Evolutionary conservation across 1,140 invertebrate genomes (phyloP), one percentile per base, ranked within the genome.

Genomic region (Globodera ellingtonae): DNA sequence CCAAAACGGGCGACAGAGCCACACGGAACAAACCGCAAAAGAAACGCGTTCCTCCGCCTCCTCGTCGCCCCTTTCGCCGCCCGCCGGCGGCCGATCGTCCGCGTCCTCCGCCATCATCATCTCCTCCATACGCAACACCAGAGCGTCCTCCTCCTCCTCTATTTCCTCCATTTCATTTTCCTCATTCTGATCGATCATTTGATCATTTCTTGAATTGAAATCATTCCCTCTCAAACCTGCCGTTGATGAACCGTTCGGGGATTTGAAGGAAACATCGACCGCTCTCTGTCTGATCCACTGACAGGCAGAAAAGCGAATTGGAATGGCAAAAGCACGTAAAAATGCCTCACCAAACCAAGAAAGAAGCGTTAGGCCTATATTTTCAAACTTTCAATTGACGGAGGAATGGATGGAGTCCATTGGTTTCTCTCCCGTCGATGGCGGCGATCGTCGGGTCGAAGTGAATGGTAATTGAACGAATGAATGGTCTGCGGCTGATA

Each of bases 41-140:
- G 80, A 81, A 35, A 81, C 66, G 18, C 71, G 80, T 21, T 81
- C 80, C 7, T 80, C 76, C 44, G 78, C 59, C 15, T 70, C 78
- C 13, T 15, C 56, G 56, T 6, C 56, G 56, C 18, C 56, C 56
- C 56, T 62, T 62, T 62, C 10, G 5, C 13, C 56, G 56, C 56
- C 56, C 13, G 5, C 56, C 56, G 10, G 56, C 56, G 56, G 13
- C 15, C 56, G 56, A 24, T 74, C 65, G 18, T 47, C 24, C 21
- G n/a, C 50, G 3, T 62, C 75, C 18, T 77, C 75, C 24, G 75
- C 75, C 75, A 77, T 46, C 15, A 77, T 77, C 75, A 65, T 67
- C 10, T 21, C 75, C 65, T 77, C 75, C 75, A 77, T 77, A 21
- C 75, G 75, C 5, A 77, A 6, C 15, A 77, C 75, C 69, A 77